Evolutionary conservation across 2,113 vertebrate species (phyloP), one percentile per base, ranked within the genome.

Genomic region (Channa argus): DNA sequence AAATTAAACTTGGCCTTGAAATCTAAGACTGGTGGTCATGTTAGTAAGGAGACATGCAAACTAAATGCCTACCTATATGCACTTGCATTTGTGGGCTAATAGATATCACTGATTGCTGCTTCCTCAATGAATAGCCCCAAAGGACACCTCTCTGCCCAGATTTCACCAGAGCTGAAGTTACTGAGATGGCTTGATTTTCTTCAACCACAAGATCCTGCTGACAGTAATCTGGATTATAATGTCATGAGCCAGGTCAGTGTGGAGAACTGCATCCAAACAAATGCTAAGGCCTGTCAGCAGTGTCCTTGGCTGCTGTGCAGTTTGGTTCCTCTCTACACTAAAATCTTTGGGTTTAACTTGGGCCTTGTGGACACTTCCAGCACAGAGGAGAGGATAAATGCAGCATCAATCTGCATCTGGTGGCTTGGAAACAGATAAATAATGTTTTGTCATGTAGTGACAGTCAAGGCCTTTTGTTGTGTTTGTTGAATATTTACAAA

Each of bases 201-300:
- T 47, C 37, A 56, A 63, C 50, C 53, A 64, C 47, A 77, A 69
- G 43, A 41, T 15, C 44, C 74, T 8, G 51, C 53, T 75, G 79
- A 88, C 82, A 79, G 60, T 81, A 81, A 81, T 85, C 56, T 71
- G 81, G 65, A 75, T 77, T 67, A 86, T 41, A 68, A 46, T 54
- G 44, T 9, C 53, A 45, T 58, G 47, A 51, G 67, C 33, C 37
- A 58, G 11, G 38, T 74, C 47, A 52, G 14, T 58, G 56, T 2
- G 12, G 10, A n/a, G 15, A 72, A 39, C 52, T 54, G 62, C 49
- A 52, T 82, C 41, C 24, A 47, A 38, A 65, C 36, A 51, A 33
- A 58, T n/a, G 49, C 39, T 14, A 24, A 44, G 8, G 9, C 37
- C 56, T 76, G 49, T 81, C 66, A 64, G 36, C 12, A 38, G 39